Evolutionary conservation across 2,113 vertebrate species (phyloP), one percentile per base, ranked within the genome.

Genomic region (Microcebus jonahi): DNA sequence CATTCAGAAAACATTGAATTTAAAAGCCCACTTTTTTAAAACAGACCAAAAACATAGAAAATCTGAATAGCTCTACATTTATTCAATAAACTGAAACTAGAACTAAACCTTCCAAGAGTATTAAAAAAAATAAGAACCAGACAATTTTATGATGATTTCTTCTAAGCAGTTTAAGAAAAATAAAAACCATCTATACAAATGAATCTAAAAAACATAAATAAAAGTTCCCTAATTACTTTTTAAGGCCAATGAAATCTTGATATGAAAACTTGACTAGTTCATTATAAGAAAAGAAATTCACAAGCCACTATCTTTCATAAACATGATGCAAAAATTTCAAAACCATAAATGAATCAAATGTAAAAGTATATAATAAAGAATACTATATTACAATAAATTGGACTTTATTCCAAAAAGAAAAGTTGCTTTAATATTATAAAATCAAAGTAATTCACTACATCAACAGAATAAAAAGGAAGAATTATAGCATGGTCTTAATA

Each of bases 91-190:
- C 36, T 91, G 29, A 87, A 92, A 81, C 34, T 53, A 45, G 25
- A 91, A 48, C 17, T 25, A 67, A 91, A 65, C 53, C 36, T 80
- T 71, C 8, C 65, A 80, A 79, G 29, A 59, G 63, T 42, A 42
- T n/a, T 23, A 73, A 83, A 82, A 39, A 67, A 57, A 59, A 3
- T 82, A 39, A 76, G 50, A 82, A 75, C 4, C 14, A 88, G 39
- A 88, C 2, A 57, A 83, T 8, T 34, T 82, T 7, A 68, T 14
- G 81, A 3, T 67, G 23, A 92, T 67, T 88, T 48, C 39, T 95
- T 55, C 50, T 31, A 73, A 88, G 42, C 6, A 57, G 63, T 45
- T 95, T 88, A 87, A 85, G 68, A 57, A 92, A 95, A 73, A 65
- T 70, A 85, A 59, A 9, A 95, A 75, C 8, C 21, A 87, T 34